A percentile compares a stretch with the other conserved stretches of the same genome.
Conservation (phyloP, 2,113 vertebrate genomes). For the Cyanoramphus novaezelandiae region DNA sequence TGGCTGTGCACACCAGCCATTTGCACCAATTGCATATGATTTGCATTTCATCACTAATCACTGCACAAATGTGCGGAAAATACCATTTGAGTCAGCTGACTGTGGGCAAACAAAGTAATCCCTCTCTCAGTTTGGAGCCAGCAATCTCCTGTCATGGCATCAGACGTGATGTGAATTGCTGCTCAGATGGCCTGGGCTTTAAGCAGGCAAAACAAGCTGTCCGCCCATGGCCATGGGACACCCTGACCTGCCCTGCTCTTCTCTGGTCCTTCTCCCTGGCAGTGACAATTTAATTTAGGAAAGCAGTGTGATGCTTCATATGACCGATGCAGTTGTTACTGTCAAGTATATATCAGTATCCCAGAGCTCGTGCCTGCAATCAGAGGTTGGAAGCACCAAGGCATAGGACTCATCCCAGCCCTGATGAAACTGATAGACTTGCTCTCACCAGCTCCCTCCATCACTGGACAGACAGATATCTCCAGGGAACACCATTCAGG, state of each 20-base stretch:
- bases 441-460: background rate
- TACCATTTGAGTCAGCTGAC: background rate
- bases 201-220: background rate
- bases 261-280: background rate
- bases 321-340: background rate
- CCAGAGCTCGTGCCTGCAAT: background rate
- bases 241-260: background rate
- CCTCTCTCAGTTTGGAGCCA: background rate
- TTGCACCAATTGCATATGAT: conserved; percentile 34
- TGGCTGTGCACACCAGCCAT: background rate
- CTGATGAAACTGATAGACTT: background rate
- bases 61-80: background rate
- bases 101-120: conserved; percentile 21
- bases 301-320: background rate
- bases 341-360: background rate
- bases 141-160: background rate
- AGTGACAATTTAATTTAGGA: background rate
- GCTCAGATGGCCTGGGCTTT: background rate
- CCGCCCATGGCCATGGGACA: background rate
- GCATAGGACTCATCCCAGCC: background rate
- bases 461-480: background rate
- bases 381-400: background rate
- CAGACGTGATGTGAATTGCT: background rate
- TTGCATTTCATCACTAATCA: conserved; percentile 40
- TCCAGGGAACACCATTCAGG: background rate